Evolutionary conservation across 2,888 invertebrate genomes (phyloP).

Genomic region (Apodemia duryi): DNA sequence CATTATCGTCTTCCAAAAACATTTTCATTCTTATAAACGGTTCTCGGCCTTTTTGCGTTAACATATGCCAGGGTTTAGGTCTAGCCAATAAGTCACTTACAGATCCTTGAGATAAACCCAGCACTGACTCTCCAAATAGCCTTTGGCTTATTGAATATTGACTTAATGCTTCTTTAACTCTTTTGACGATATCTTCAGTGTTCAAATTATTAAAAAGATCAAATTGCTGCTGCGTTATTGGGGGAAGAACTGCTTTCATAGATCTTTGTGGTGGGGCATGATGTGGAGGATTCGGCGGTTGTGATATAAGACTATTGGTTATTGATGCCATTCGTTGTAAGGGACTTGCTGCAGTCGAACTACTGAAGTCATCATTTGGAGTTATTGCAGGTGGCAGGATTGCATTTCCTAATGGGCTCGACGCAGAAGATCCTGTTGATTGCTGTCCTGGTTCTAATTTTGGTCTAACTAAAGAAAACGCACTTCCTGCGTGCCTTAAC

Average conservation of each 20-base stretch:
- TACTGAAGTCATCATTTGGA: constrained; percentile 88
- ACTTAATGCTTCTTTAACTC: constrained; percentile 95
- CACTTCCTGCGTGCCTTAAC: constrained; percentile 87
- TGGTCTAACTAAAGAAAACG: constrained; percentile 92
- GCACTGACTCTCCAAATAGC: constrained; percentile 98
- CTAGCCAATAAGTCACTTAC: constrained; percentile 98
- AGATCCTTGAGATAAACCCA: constrained; percentile 97
- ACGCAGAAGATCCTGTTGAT: constrained; percentile 88
- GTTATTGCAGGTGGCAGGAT: constrained; percentile 92
- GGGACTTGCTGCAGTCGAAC: constrained; percentile 92
- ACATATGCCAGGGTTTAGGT: constrained; percentile 99
- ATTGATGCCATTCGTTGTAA: constrained; percentile 98
- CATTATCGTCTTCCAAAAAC: constrained; percentile 97
- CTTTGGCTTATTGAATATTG: constrained; percentile 98
- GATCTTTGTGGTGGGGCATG: constrained; percentile 92
- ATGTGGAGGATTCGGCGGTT: constrained; percentile 91
- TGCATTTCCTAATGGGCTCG: constrained; percentile 90
- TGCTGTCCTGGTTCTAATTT: constrained; percentile 89
- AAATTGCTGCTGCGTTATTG: constrained; percentile 99
- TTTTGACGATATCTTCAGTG: constrained; percentile 98
- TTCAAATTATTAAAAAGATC: constrained; percentile 98
- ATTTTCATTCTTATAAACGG: constrained; percentile 99
- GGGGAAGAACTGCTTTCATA: constrained; percentile 96
- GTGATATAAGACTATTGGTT: constrained; percentile 96
- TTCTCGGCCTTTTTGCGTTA: constrained; percentile 97